Conservation (phyloP, 2,113 vertebrate genomes). For the Hippocampus comes region DNA sequence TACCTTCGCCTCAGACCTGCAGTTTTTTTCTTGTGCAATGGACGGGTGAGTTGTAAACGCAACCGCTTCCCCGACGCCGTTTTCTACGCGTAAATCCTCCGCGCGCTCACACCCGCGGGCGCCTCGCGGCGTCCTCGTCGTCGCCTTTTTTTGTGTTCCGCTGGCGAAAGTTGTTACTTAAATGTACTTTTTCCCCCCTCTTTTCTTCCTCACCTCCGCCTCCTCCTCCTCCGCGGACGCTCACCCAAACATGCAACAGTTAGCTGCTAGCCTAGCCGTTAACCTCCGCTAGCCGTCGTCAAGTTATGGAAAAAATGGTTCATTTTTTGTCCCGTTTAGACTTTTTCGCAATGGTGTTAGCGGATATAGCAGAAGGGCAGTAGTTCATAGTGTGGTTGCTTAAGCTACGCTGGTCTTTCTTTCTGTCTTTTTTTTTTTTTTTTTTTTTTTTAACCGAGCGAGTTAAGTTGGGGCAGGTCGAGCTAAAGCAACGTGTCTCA, state of each 20-base stretch:
- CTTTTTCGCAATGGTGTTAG: background rate
- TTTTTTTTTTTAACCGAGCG: background rate
- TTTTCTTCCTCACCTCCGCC: background rate
- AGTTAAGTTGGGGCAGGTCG: slow-evolving; percentile 52
- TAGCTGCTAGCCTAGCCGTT: slow-evolving; percentile 52
- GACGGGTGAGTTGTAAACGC: slow-evolving; percentile 87
- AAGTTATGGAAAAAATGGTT: background rate
- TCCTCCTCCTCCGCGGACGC: background rate
- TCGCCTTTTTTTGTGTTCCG: background rate
- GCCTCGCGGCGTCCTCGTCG: background rate
- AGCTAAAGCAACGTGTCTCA: slow-evolving; percentile 73
- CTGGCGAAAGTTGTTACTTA: slow-evolving; percentile 53
- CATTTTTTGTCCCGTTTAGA: background rate
- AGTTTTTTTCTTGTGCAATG: slow-evolving; percentile 94
- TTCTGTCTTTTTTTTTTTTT: background rate
- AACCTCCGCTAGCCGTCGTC: background rate
- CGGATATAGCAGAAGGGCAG: background rate
- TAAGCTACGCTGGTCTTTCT: too few relatives aligned
- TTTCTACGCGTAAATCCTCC: slow-evolving; percentile 1
- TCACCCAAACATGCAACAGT: slow-evolving; percentile 68
- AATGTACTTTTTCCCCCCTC: slow-evolving; percentile 36
- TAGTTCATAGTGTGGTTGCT: background rate
- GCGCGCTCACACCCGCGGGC: accelerated
- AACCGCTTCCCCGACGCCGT: slow-evolving; percentile 38
- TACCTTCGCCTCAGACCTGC: slow-evolving; percentile 79